Percentiles rank a stretch among this genome's conserved stretches.
These are phyloP conservation scores for Lagodon rhomboides DNA, from an alignment of 2,797 vertebrate species.

Conservation along the genomic window DNA sequence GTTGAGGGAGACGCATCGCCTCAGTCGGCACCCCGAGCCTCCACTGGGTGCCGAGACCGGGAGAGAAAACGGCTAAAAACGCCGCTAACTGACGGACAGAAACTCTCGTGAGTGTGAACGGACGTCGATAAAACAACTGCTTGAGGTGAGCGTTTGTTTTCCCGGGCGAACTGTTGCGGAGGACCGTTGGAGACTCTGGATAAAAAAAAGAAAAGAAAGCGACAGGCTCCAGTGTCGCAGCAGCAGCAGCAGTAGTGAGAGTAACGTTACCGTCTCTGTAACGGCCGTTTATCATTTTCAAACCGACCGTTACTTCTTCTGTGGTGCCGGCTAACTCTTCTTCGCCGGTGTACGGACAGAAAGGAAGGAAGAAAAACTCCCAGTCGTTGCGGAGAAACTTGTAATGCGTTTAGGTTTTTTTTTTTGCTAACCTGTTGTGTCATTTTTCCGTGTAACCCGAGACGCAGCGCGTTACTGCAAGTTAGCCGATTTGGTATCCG, in stretches of 20 bases:
- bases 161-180: conserved; percentile 16
- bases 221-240: conserved; percentile 67
- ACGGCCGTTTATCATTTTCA: conserved; percentile 22
- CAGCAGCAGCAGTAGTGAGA: conserved; percentile 19
- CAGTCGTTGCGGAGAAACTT: conserved; percentile 21
- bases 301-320: conserved; percentile 38
- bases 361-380: not conserved
- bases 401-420: not conserved
- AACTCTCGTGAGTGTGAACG: conserved; percentile 30
- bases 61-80: not conserved
- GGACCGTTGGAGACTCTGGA: conserved; percentile 34
- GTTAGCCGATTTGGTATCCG: conserved; percentile 47
- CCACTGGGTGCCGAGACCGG: conserved; percentile 45
- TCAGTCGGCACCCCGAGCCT: conserved; percentile 55
- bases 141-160: not conserved
- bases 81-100: not conserved
- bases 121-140: not conserved
- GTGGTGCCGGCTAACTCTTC: not conserved
- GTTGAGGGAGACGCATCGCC: conserved; percentile 63
- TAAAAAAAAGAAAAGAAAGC: not conserved
- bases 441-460: conserved; percentile 55
- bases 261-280: conserved; percentile 26
- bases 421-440: conserved; percentile 77
- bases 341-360: fast-evolving
- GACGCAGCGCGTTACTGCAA: conserved; percentile 35